Evolutionary conservation across 2,797 vertebrate genomes (phyloP).

Genomic region (Glyptemys insculpta): DNA sequence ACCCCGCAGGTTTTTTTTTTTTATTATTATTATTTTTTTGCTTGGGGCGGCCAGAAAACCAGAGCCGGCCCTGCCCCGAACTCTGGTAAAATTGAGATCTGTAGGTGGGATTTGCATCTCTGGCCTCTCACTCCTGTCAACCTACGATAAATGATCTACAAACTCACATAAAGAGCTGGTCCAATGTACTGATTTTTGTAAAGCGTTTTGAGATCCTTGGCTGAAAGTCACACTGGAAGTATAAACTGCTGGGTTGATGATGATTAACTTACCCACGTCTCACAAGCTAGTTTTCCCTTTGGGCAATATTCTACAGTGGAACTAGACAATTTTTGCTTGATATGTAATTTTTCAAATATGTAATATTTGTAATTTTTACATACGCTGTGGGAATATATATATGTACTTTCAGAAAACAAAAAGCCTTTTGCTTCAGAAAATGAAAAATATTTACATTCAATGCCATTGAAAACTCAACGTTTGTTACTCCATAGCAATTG

Average conservation of each 20-base stretch:
- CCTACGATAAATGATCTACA: not conserved
- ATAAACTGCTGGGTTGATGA: not conserved
- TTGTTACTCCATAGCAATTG: not conserved
- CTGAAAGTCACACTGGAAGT: not conserved
- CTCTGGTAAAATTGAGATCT: not conserved
- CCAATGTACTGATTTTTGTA: not conserved
- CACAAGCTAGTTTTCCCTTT: not conserved
- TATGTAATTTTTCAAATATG: not conserved
- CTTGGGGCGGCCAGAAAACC: too few relatives aligned
- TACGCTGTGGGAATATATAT: not conserved
- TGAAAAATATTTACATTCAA: not conserved
- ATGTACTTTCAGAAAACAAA: not conserved
- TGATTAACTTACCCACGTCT: not conserved
- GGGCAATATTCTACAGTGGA: fast-evolving
- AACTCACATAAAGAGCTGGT: not conserved
- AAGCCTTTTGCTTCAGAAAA: not conserved
- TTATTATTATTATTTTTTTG: too few relatives aligned
- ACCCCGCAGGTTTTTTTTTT: too few relatives aligned
- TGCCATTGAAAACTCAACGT: not conserved
- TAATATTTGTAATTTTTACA: not conserved
- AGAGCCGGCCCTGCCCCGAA: not conserved
- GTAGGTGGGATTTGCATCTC: not conserved
- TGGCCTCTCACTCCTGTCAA: not conserved
- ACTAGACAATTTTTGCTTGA: not conserved
- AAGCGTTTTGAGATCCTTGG: not conserved